Conservation (phyloP, 2,888 invertebrate genomes). For the Lacanobia wlatinum region DNA sequence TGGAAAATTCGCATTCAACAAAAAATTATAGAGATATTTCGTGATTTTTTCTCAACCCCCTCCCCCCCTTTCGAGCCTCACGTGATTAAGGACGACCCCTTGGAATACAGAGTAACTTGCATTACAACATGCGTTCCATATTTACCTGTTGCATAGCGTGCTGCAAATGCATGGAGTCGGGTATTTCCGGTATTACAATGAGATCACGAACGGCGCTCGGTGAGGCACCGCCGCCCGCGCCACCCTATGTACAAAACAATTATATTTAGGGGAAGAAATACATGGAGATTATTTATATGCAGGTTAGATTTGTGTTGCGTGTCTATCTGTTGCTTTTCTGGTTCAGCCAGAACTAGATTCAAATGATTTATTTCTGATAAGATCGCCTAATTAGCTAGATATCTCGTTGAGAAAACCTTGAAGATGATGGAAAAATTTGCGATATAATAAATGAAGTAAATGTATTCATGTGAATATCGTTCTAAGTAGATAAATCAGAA, state of each 20-base stretch:
- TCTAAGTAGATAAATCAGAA: no score
- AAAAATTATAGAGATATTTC: no score
- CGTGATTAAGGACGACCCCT: no score
- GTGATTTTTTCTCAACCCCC: no score
- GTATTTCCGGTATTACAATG: conserved; percentile 87
- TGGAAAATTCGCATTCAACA: no score
- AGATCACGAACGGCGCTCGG: conserved; percentile 84
- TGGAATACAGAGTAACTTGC: no score
- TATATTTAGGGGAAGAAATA: conserved; percentile 44
- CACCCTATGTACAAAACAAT: conserved; percentile 66
- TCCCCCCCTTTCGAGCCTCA: no score
- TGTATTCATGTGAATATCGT: no score
- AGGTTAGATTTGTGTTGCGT: neutral
- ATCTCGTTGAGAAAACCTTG: neutral
- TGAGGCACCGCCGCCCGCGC: conserved; percentile 80
- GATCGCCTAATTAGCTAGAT: neutral
- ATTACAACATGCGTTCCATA: conserved; percentile 34
- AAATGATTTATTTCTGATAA: neutral
- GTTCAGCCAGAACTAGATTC: neutral
- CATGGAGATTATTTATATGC: conserved; percentile 1
- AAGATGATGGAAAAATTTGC: neutral
- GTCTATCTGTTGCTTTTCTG: neutral
- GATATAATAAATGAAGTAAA: neutral
- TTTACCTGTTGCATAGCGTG: conserved; percentile 89
- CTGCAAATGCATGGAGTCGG: conserved; percentile 85